Evolutionary conservation across 1,140 invertebrate species (phyloP).

Genomic region (Drosophila rufa): DNA sequence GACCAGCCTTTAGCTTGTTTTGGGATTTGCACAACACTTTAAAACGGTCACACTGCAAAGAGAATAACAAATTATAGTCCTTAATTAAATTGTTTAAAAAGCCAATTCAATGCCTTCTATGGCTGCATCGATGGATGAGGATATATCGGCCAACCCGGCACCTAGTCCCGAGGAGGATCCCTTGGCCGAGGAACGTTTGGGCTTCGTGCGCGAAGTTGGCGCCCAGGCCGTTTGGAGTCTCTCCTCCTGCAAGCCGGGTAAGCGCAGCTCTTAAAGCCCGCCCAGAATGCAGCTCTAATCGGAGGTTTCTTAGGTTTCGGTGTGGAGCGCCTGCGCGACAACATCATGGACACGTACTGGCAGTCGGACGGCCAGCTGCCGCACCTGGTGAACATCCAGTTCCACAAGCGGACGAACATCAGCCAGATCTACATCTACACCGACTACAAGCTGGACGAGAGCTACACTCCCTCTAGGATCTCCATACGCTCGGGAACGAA

Average conservation of each 20-base stretch:
- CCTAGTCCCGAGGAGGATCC: constrained; percentile 85
- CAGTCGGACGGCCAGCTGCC: constrained; percentile 99
- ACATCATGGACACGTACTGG: constrained; percentile 99
- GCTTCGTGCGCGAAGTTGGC: constrained; percentile 96
- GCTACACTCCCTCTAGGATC: constrained; percentile 98
- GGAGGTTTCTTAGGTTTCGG: constrained; percentile 92
- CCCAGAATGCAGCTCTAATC: not conserved
- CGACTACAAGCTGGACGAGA: constrained; percentile 99
- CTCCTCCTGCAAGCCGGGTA: constrained; percentile 98
- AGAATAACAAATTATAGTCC: not conserved
- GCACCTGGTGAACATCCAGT: constrained; percentile 99
- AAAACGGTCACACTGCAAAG: not conserved
- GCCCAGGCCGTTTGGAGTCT: constrained; percentile 98
- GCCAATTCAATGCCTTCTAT: constrained; percentile 19
- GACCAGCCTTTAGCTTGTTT: not conserved
- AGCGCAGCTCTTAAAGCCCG: not conserved
- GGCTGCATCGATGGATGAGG: constrained; percentile 65
- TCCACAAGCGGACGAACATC: constrained; percentile 97
- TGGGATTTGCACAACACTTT: no score
- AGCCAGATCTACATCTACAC: constrained; percentile 98
- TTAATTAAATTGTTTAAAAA: not conserved
- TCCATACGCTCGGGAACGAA: constrained; percentile 97
- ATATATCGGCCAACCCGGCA: constrained; percentile 47
- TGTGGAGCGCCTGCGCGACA: constrained; percentile 97
- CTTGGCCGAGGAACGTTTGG: constrained; percentile 89